phyloP scores from a whole-genome alignment of 2,113 vertebrate genomes.

The Psittacula cyanocephala region DNA sequence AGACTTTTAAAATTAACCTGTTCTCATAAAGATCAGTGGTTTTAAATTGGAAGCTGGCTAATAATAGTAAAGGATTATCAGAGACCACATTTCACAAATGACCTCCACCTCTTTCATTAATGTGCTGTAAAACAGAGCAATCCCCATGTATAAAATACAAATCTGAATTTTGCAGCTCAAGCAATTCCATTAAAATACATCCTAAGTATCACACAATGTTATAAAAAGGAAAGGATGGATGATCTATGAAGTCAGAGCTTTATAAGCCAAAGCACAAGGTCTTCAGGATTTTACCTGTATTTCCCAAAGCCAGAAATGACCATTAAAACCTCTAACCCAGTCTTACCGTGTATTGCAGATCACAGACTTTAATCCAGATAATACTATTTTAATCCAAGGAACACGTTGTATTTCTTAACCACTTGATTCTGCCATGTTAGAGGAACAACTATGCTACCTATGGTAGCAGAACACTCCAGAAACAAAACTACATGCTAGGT shows the following conservation, averaged over 20 bases:
- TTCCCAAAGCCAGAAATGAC: not conserved
- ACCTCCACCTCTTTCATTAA: not conserved
- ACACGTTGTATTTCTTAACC: not conserved
- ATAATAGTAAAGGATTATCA: not conserved
- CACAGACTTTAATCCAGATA: not conserved
- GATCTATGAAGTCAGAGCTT: not conserved
- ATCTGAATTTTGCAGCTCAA: slow-evolving; percentile 13
- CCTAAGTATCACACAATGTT: not conserved
- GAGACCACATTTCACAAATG: not conserved
- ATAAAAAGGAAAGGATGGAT: not conserved
- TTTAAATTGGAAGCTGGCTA: not conserved
- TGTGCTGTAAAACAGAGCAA: not conserved
- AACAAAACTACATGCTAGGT: not conserved
- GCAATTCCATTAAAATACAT: not conserved
- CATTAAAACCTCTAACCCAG: not conserved
- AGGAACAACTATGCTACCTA: not conserved
- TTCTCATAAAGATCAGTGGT: not conserved
- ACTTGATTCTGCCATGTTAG: not conserved
- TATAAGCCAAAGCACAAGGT: not conserved
- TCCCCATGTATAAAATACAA: not conserved
- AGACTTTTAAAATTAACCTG: not conserved
- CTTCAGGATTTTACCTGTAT: not conserved
- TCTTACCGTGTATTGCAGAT: not conserved
- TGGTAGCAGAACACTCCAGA: not conserved
- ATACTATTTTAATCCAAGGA: not conserved